These are phyloP conservation scores for Zhuqinia jingwanae DNA, from an alignment of 2,888 invertebrate species.

Conservation along the genomic window DNA sequence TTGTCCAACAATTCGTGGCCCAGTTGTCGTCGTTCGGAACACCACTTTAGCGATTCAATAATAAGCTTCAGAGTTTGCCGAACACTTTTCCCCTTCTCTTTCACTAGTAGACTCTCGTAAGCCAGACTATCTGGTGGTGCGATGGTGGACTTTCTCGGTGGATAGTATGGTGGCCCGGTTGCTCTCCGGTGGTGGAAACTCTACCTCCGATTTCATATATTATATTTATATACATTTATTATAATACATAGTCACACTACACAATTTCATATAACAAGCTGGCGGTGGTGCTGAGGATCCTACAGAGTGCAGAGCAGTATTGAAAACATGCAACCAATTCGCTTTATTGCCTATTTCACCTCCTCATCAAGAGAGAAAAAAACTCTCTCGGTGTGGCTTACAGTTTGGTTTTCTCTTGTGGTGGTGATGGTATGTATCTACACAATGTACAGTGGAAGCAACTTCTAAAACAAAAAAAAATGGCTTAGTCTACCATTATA, in stretches of 20 bases:
- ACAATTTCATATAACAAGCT: conserved; percentile 11
- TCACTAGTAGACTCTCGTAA: no score
- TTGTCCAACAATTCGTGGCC: conserved; percentile 71
- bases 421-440: background rate
- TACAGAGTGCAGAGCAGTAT: no score
- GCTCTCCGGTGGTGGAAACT: background rate
- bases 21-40: conserved; percentile 72
- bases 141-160: conserved; percentile 37
- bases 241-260: background rate
- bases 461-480: conserved; percentile 10
- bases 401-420: background rate
- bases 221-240: background rate
- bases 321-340: no score
- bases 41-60: conserved; percentile 64
- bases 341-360: conserved; percentile 16
- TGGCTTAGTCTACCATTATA: background rate
- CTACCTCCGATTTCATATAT: conserved; percentile 2
- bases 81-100: conserved; percentile 60
- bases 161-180: conserved; percentile 8
- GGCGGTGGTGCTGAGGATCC: conserved; percentile 40
- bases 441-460: no score
- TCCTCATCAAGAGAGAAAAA: conserved; percentile 40
- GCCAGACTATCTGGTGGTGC: conserved; percentile 2
- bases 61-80: conserved; percentile 62
- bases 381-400: conserved; percentile 42